A percentile compares a stretch with the other conserved stretches of the same genome.
These are phyloP conservation scores for Porites australiensis DNA, from an alignment of 64 coral and sea anemone species.

Conservation along the genomic window DNA sequence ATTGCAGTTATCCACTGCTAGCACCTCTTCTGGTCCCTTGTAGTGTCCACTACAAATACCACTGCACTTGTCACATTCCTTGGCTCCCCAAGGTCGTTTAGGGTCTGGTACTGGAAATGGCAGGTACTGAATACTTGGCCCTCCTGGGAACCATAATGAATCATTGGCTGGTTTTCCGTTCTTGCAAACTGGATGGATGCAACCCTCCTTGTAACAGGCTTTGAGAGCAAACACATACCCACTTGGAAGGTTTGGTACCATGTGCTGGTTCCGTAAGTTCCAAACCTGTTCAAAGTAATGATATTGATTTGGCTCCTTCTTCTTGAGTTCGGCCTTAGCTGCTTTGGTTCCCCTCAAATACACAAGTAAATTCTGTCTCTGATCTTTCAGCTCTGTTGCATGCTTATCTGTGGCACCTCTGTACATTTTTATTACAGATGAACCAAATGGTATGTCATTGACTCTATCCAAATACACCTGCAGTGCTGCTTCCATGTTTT, in stretches of 20 bases:
- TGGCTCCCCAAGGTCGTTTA: conserved; percentile 43
- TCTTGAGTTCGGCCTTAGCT: conserved; percentile 12
- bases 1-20: conserved; percentile 40
- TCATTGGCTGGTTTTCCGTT: conserved; percentile 19
- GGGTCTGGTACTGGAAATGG: conserved; percentile 57
- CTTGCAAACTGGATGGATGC: conserved; percentile 11
- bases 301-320: conserved; percentile 8
- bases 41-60: conserved; percentile 62
- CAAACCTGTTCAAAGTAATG: not conserved
- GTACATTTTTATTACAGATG: not conserved
- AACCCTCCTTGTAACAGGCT: conserved; percentile 4
- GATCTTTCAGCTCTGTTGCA: conserved; percentile 7
- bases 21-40: conserved; percentile 46
- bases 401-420: not conserved
- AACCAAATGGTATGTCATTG: conserved; percentile 32
- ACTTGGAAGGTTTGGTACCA: not conserved
- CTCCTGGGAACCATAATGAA: conserved; percentile 64
- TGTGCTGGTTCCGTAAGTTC: conserved; percentile 19
- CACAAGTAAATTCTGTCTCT: conserved; percentile 4
- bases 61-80: conserved; percentile 62
- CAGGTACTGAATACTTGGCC: conserved; percentile 60
- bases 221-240: conserved; percentile 7
- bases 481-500: conserved; percentile 72
- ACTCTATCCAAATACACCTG: conserved; percentile 35
- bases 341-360: conserved; percentile 17